Evolutionary conservation across 2,888 invertebrate species (phyloP).

Genomic region (Sabatieria punctata): DNA sequence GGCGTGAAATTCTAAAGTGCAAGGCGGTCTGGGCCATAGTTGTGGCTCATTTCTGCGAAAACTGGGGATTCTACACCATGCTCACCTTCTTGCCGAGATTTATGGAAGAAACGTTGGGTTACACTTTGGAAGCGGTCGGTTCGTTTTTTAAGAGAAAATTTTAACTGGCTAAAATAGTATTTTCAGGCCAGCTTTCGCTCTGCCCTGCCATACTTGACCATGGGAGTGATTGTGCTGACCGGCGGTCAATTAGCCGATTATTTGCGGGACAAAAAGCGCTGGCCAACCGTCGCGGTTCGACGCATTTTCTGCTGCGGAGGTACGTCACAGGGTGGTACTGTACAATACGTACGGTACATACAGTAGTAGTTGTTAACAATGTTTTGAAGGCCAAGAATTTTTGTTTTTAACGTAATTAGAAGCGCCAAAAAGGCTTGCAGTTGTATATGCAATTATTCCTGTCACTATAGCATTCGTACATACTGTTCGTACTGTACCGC

Average conservation of each 20-base stretch:
- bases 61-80: conserved; percentile 40
- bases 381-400: too few species aligned
- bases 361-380: too few species aligned
- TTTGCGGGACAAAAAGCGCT: conserved; percentile 45
- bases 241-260: conserved; percentile 69
- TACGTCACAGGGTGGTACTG: conserved; percentile 39
- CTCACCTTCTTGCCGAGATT: conserved; percentile 36
- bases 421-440: background rate
- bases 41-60: conserved; percentile 36
- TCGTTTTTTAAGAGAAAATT: background rate
- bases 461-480: background rate
- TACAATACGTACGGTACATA: too few species aligned
- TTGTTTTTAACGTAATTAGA: background rate
- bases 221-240: conserved; percentile 60
- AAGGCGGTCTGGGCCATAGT: conserved; percentile 37
- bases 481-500: too few species aligned
- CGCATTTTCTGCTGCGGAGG: conserved; percentile 54
- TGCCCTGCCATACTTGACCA: conserved; percentile 68
- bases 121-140: conserved; percentile 27
- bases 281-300: conserved; percentile 50
- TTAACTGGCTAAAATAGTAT: conserved; percentile 24
- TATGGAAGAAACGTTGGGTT: conserved; percentile 32
- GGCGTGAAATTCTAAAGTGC: conserved; percentile 33
- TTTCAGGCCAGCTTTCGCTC: conserved; percentile 63
- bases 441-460: background rate